Evolutionary conservation across 2,888 invertebrate species (phyloP), one percentile per base, ranked within the genome.

Genomic region (Polydesmus complanatus): DNA sequence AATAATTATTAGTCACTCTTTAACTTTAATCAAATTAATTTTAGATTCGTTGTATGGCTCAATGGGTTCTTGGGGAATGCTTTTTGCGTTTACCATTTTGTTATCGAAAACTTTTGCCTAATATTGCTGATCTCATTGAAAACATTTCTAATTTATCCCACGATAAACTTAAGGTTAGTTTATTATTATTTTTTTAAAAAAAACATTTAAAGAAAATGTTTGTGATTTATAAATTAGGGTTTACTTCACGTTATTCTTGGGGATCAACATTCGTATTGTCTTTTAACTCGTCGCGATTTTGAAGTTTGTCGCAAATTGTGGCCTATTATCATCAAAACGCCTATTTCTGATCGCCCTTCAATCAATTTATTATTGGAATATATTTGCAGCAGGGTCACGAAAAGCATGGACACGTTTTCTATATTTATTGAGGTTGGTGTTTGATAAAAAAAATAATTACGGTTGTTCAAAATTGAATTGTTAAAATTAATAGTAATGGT

Each of bases 291-390:
- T 68, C 83, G 84, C 65, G 84, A 88, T 71, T 94, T 91, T 90
- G 77, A 81, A 5, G 79, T 83, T 2, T 76, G 86, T 21, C 74
- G 78, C 49, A 75, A 80, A 26, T 72, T 93, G 0, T 92, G 92
- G 90, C 86, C 89, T 0, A 82, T 85, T 1, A 70, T 94, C 22
- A 77, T 91, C 0, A 78, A 80, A 61, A 84, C 89, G 0, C 83
- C 84, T 64, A 83, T 88, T 55, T 89, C 89, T 1, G 93, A 94
- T 70, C 92, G 93, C 71, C 84, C 84, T 1, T 86, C 85, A 51
- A 84, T 91, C 58, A 81, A 87, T 56, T 69, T 70, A 23, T 71
- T 77, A 18, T 67, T 79, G 64, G 73, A 74, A 22, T 67, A 68
- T 19, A 65, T 76, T 2, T 67, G 67, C 19, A 66, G 67, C 5